Evolutionary conservation across 2,113 vertebrate genomes (phyloP), one percentile per base, ranked within the genome.

Genomic region (Barnardius zonarius): DNA sequence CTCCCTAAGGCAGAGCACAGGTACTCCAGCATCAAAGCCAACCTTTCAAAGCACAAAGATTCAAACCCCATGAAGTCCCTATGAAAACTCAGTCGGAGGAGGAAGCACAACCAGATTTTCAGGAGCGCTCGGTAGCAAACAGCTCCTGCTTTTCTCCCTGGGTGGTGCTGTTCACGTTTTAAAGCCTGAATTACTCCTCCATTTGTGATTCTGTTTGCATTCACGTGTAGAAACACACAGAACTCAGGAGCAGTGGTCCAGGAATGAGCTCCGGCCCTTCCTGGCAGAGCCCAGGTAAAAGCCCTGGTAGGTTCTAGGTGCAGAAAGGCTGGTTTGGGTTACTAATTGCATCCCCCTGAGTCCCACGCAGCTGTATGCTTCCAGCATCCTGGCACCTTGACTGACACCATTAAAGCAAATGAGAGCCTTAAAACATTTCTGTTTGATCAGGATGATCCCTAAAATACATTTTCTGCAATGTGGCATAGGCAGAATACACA

Each of bases 401-500:
- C 2, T 61, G 68, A 37, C 31, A 30, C 0, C 0, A 43, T 20
- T 70, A 35, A 55, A n/a, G 64, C 44, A 62, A 70, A 61, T 27
- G 2, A 91, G 61, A 83, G 64, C 51, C 90, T 83, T 17, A 81
- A 91, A 84, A 46, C 69, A 81, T 75, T 94, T 75, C 61, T 63
- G 14, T 80, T 86, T 54, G 59, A 84, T 82, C 77, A 86, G 33
- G 13, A 55, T 86, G 30, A 92, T 24, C 49, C 52, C 49, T 66
- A 49, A 87, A 91, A 69, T 13, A 73, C 57, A 92, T 92, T 91
- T 95, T 48, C 61, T 78, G 70, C 61, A 88, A 68, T 39, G 80
- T 6, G 59, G 93, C 82, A 88, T 6, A 74, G 88, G n/a, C 10
- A 95, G 95, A 97, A 96, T 78, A 96, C 92, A 96, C 95, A 96